These are phyloP conservation scores for Aeoliscus strigatus DNA, from an alignment of 2,797 vertebrate species.

Conservation along the genomic window DNA sequence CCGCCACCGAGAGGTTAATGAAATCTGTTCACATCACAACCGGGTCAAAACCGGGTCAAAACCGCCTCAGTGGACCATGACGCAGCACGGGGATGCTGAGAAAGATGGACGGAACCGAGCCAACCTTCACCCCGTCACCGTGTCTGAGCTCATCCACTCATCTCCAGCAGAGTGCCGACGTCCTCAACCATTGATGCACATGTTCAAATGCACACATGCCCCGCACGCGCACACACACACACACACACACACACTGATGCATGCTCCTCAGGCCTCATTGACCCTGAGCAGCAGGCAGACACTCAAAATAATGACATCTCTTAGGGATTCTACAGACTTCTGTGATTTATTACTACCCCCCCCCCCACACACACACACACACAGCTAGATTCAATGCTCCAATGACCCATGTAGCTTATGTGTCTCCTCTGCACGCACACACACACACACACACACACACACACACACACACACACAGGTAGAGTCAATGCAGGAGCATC, in stretches of 20 bases:
- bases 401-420: too few species aligned
- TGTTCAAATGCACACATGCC: too few species aligned
- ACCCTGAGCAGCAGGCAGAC: background rate
- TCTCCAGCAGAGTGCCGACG: too few species aligned
- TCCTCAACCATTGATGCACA: too few species aligned
- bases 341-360: conserved; percentile 49
- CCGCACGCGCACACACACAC: too few species aligned
- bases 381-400: too few species aligned
- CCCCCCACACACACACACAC: conserved; percentile 28
- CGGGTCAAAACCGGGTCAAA: conserved; percentile 13
- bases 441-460: background rate
- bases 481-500: conserved; percentile 10
- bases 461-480: conserved; percentile 20
- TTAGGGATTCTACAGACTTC: conserved; percentile 42
- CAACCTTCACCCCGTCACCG: conserved; percentile 14
- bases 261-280: conserved; percentile 23
- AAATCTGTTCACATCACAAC: conserved; percentile 42
- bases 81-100: too few species aligned
- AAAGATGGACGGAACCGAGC: conserved; percentile 25
- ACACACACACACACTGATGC: conserved; percentile 5
- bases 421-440: too few species aligned
- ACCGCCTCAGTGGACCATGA: conserved; percentile 13
- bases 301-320: conserved; percentile 52
- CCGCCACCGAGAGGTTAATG: conserved; percentile 50
- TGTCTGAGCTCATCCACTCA: too few species aligned